These are phyloP conservation scores for Platysteira castanea DNA, from an alignment of 2,113 vertebrate genomes.

Conservation along the genomic window DNA sequence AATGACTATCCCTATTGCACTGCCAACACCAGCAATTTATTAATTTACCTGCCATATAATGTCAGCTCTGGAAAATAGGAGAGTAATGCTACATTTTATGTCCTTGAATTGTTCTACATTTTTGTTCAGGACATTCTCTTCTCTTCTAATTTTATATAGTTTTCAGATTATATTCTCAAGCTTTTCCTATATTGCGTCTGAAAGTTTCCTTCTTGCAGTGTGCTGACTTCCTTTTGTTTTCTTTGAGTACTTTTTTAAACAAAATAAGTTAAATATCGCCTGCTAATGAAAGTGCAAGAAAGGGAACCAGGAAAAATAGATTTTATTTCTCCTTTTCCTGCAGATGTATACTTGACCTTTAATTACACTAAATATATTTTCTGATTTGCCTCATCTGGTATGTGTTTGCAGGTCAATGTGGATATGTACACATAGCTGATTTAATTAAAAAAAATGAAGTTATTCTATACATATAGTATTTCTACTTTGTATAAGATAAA, in stretches of 20 bases:
- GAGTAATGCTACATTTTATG: not conserved
- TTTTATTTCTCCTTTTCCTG: not conserved
- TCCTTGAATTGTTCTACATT: not conserved
- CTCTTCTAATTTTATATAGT: not conserved
- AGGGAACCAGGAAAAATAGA: not conserved
- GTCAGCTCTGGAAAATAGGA: not conserved
- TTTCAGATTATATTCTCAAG: not conserved
- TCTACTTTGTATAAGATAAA: not conserved
- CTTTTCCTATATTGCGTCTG: not conserved
- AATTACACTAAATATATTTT: not conserved
- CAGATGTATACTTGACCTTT: not conserved
- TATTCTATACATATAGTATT: not conserved
- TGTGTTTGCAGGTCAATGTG: not conserved
- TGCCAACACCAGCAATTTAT: constrained; percentile 28
- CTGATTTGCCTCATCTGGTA: not conserved
- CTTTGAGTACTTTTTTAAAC: not conserved
- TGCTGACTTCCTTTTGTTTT: not conserved
- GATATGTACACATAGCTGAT: not conserved
- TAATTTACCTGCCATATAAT: constrained; percentile 1
- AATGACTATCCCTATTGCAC: not conserved
- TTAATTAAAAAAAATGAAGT: not conserved
- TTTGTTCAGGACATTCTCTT: not conserved
- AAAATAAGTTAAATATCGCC: not conserved
- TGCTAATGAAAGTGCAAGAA: not conserved
- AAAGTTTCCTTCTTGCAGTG: not conserved